Percentiles rank a stretch among this genome's conserved stretches.
Evolutionary conservation across 2,888 invertebrate genomes (phyloP).

Genomic region (Didymodactylos carnosus): DNA sequence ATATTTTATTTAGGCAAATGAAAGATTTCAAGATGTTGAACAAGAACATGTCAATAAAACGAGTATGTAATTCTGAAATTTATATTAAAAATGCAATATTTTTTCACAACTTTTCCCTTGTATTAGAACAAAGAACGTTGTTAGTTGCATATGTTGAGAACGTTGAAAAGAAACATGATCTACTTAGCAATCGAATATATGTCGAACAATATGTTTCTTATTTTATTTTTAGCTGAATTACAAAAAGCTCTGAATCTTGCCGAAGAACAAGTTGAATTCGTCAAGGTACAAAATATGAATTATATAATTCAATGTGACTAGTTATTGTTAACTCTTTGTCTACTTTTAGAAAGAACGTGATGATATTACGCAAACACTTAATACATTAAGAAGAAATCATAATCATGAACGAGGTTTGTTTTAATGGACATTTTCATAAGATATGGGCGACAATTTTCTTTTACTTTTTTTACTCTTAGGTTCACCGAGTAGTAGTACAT

Average conservation of each 20-base stretch:
- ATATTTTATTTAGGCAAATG: neutral
- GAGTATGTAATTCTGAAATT: too few relatives aligned
- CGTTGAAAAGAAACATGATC: too few relatives aligned
- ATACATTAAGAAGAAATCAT: slow-evolving; percentile 8
- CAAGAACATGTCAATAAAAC: neutral
- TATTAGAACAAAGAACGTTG: too few relatives aligned
- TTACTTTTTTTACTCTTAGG: neutral
- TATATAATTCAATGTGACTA: slow-evolving; percentile 1
- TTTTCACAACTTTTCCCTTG: too few relatives aligned
- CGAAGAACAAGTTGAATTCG: slow-evolving; percentile 29
- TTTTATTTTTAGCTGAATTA: neutral
- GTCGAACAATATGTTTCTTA: too few relatives aligned
- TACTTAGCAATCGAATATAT: too few relatives aligned
- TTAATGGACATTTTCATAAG: neutral
- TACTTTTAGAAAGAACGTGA: slow-evolving; percentile 47
- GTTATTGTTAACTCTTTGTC: neutral
- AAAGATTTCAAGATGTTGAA: neutral
- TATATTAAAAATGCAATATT: too few relatives aligned
- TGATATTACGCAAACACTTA: slow-evolving; percentile 32
- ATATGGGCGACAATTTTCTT: neutral
- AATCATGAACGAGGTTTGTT: neutral
- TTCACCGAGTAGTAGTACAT: neutral
- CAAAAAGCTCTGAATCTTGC: neutral
- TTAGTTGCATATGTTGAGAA: too few relatives aligned
- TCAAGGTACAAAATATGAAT: neutral